Base-by-base conservation (phyloP, 2,113 vertebrate genomes). In the Suncus etruscus region DNA sequence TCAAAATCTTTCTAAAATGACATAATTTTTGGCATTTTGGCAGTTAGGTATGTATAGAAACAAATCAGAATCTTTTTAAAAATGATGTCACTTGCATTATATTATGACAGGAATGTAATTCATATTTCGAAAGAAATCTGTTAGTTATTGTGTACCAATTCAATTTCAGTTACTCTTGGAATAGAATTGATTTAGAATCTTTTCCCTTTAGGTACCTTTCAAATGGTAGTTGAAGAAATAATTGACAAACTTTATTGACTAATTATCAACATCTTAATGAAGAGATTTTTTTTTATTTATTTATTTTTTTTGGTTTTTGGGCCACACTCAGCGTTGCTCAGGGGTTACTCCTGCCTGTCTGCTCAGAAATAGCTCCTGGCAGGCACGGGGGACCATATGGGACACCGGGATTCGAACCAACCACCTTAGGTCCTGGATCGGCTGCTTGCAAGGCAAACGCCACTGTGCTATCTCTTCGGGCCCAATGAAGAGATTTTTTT, bases 211-310 rank as follows among this genome's bases (percentile, higher is more conserved):
- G 63, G 90, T 27, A 89, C 63, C 88, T 32, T 92, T 93, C 75
- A 95, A 78, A 79, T 11, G 51, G 66, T 75, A 83, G 29, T 90
- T 87, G 83, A 75, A 91, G 87, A 94, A 91, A 82, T 79, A 87
- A 48, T n/a, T 92, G 54, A 86, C 75, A 39, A 39, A 39, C 39
- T 39, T 39, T 39, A 39, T 39, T 39, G 39, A 39, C 80, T 90
- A 92, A 75, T 83, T 15, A 88, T 77, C 29, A 63, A 18, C 27
- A 39, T 50, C 78, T 39, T 91, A n/a, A 93, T n/a, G 7, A 18
- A 65, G 10, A 1, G 1, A 51, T 90, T 50, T 9, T 68, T 83
- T 70, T 75, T 54, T 58, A n/a, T n/a, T n/a, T n/a, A n/a, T n/a
- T n/a, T n/a, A n/a, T n/a, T n/a, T n/a, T 39, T 39, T 39, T 39